Base-by-base conservation (phyloP, 2,888 invertebrate genomes). In the Lacanobia wlatinum region DNA sequence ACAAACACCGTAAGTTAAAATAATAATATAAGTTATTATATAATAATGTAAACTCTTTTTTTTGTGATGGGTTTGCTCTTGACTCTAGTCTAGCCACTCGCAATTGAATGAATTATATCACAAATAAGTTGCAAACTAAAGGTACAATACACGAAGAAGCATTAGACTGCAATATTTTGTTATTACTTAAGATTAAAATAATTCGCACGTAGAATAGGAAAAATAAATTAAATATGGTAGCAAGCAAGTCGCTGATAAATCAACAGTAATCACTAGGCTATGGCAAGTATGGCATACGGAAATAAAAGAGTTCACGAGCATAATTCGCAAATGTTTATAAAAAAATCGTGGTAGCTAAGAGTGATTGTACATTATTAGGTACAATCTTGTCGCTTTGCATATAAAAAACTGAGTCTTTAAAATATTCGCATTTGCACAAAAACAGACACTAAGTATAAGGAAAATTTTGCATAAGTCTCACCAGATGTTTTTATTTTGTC, bases 401-500 rank as follows among this genome's bases (percentile, higher is more conserved):
- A 16, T 5, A 59, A 40, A 50, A 21, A 38, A 7, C 16, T 21
- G 7, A 14, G 16, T 40, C 50, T 9, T 14, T 40, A 59, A 16
- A 14, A 43, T 0, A 67, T 38, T 76, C 67, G 78, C 76, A 73
- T 52, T 2, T 43, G 76, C 74, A 62, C 50, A 71, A 28, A 63
- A 52, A 61, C 8, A 55, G 59, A 69, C 2, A 53, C 38, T 73
- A 38, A 38, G 58, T 60, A 6, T 2, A 34, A n/a, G 2, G 12
- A 21, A n/a, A 59, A 38, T 10, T n/a, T 40, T 21, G 46, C 60
- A 40, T 40, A 65, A 63, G 46, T 76, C 91, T 94, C 85, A 96
- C 96, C 99, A 90, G 98, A 97, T 85, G 97, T 97, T 93, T 98
- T 98, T 82, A 99, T 98, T 96, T 99, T 98, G 94, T 99, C 99